Conservation (phyloP, 2,888 invertebrate species). For the Argyra leucocephala region DNA sequence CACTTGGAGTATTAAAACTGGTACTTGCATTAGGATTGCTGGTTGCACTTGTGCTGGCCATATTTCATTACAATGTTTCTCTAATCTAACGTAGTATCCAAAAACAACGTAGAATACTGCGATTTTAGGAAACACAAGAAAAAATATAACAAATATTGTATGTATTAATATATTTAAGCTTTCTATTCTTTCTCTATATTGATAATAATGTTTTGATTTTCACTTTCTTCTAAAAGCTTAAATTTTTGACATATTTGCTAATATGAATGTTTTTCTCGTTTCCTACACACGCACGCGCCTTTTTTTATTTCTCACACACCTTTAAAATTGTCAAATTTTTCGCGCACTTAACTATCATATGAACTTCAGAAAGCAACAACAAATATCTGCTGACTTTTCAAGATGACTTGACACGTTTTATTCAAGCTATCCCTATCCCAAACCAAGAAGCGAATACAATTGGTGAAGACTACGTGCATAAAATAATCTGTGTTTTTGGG, state of each 20-base stretch:
- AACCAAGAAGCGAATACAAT: too few relatives aligned
- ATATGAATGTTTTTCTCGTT: too few relatives aligned
- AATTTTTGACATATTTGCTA: slow-evolving; percentile 7
- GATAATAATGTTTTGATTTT: not conserved
- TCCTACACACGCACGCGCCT: not conserved
- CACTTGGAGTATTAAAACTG: slow-evolving; percentile 19
- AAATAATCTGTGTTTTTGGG: too few relatives aligned
- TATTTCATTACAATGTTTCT: not conserved
- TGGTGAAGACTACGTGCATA: too few relatives aligned
- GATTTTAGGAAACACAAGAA: not conserved
- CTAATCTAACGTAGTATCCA: too few relatives aligned
- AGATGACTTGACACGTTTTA: too few relatives aligned
- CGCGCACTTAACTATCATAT: not conserved
- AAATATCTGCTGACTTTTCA: too few relatives aligned
- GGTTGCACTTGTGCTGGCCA: slow-evolving; percentile 1
- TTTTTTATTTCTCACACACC: slow-evolving; percentile 11
- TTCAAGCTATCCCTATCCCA: too few relatives aligned
- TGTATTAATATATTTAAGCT: not conserved
- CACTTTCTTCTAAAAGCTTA: slow-evolving; percentile 4
- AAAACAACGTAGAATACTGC: not conserved
- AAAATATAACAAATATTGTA: not conserved
- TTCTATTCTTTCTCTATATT: not conserved
- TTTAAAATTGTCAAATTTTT: slow-evolving; percentile 1
- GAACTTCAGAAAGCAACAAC: too few relatives aligned
- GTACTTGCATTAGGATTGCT: slow-evolving; percentile 23